These are phyloP conservation scores for Darwinula stevensoni DNA, from an alignment of 2,888 invertebrate genomes.

Conservation along the genomic window DNA sequence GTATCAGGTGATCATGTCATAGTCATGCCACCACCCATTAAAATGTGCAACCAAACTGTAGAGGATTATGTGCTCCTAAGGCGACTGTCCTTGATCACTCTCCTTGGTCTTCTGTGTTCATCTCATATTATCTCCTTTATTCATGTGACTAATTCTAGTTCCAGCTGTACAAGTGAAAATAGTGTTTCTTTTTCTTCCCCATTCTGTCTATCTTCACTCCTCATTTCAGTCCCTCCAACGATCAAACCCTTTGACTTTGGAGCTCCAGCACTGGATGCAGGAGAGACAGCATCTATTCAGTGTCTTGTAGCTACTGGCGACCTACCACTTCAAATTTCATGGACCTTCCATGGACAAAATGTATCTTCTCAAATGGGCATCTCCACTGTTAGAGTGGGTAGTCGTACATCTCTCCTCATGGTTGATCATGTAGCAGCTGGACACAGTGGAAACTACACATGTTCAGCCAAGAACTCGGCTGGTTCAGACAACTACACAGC, in stretches of 20 bases:
- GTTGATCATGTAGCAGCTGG: slow-evolving; percentile 34
- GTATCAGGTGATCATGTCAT: no score
- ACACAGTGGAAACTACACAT: slow-evolving; percentile 43
- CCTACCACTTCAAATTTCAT: slow-evolving; percentile 11
- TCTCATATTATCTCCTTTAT: no score
- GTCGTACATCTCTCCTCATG: slow-evolving; percentile 31
- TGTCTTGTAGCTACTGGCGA: background rate
- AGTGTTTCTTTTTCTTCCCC: background rate
- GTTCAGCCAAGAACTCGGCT: slow-evolving; percentile 37
- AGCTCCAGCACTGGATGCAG: slow-evolving; percentile 11
- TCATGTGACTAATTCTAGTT: no score
- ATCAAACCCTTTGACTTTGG: slow-evolving; percentile 58
- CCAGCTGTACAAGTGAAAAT: no score
- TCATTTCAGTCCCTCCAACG: slow-evolving; percentile 43
- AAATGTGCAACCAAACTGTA: no score
- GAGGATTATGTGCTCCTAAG: no score
- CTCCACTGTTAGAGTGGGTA: slow-evolving; percentile 15
- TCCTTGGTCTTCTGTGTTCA: no score
- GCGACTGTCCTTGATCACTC: no score
- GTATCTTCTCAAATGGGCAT: slow-evolving; percentile 12
- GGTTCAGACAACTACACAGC: slow-evolving; percentile 17
- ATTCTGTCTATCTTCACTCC: background rate
- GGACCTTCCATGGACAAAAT: slow-evolving; percentile 12
- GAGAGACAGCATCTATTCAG: background rate
- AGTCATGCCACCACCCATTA: no score